These are phyloP conservation scores for Rissa tridactyla DNA, from an alignment of 2,113 vertebrate genomes.

Conservation along the genomic window DNA sequence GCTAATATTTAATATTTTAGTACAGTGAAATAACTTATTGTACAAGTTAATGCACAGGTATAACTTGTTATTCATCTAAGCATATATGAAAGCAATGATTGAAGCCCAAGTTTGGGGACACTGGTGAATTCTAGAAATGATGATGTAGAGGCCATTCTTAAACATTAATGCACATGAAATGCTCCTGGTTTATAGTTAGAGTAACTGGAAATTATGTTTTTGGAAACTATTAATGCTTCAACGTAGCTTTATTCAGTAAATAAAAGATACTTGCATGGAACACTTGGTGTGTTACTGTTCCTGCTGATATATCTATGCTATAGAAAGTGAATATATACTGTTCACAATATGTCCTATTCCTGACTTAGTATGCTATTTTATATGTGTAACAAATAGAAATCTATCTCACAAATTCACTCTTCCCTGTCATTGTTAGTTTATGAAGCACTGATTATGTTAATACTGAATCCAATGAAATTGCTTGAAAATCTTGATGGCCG, in stretches of 20 bases:
- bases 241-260: background rate
- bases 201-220: background rate
- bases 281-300: background rate
- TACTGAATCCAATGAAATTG: background rate
- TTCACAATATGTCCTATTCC: background rate
- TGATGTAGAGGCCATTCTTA: background rate
- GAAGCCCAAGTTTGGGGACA: background rate
- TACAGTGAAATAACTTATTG: background rate
- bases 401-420: background rate
- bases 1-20: background rate
- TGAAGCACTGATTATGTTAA: background rate
- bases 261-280: background rate
- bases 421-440: background rate
- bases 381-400: background rate
- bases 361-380: background rate
- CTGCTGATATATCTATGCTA: background rate
- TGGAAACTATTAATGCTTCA: background rate
- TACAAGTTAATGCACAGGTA: background rate
- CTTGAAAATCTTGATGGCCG: background rate
- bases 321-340: background rate
- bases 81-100: background rate
- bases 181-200: background rate
- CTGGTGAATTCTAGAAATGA: background rate
- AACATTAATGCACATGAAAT: background rate
- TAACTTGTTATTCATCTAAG: background rate